Conservation (phyloP, 2,113 vertebrate species). For the Gymnorhina tibicen region DNA sequence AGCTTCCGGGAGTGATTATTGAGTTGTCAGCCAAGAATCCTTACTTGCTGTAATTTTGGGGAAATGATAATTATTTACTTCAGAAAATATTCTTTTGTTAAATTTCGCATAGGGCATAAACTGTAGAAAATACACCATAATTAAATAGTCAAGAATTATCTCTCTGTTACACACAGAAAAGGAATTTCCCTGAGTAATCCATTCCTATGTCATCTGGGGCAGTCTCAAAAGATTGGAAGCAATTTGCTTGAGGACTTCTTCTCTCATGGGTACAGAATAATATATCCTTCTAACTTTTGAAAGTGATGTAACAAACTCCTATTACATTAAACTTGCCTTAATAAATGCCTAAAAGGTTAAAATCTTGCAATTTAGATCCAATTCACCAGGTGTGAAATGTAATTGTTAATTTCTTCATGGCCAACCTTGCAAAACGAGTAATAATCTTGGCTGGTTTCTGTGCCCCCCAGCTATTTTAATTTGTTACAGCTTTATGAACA, state of each 20-base stretch:
- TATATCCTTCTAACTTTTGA: background rate
- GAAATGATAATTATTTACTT: background rate
- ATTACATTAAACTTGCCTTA: background rate
- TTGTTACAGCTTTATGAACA: background rate
- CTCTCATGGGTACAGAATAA: background rate
- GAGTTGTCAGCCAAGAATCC: background rate
- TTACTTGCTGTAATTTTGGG: background rate
- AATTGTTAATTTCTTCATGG: background rate
- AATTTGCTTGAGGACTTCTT: background rate
- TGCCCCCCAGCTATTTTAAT: background rate
- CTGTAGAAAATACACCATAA: background rate
- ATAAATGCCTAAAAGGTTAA: background rate
- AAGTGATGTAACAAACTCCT: background rate
- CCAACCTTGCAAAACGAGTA: background rate
- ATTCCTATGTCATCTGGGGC: background rate
- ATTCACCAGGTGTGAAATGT: background rate
- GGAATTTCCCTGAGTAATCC: background rate
- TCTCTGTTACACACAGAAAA: background rate
- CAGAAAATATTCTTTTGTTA: background rate
- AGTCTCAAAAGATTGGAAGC: background rate
- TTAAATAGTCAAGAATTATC: background rate
- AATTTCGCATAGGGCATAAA: background rate
- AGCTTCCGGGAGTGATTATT: background rate
- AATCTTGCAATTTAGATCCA: background rate
- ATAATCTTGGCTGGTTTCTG: background rate